These are phyloP conservation scores for Melanotaenia maccullochi DNA, from an alignment of 2,797 vertebrate genomes.

Conservation along the genomic window DNA sequence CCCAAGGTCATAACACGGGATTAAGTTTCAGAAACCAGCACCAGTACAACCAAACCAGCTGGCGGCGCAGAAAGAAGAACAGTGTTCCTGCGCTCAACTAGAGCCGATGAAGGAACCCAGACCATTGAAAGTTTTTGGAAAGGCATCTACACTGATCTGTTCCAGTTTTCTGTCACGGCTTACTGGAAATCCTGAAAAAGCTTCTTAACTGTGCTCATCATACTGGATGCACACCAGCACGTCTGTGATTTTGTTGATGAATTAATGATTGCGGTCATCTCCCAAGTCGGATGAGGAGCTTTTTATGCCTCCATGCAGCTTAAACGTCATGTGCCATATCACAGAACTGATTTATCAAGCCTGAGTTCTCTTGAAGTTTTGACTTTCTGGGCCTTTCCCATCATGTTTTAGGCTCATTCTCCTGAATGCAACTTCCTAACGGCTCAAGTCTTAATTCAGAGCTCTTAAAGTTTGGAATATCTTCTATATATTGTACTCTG, in stretches of 20 bases:
- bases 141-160: background rate
- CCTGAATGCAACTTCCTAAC: constrained; percentile 49
- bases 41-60: constrained; percentile 89
- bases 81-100: constrained; percentile 84
- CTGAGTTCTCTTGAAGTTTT: constrained; percentile 41
- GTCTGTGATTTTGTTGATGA: constrained; percentile 30
- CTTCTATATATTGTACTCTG: constrained; percentile 51
- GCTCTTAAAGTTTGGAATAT: constrained; percentile 54
- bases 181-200: constrained; percentile 5
- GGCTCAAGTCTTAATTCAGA: constrained; percentile 39
- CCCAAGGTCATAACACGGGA: constrained; percentile 70
- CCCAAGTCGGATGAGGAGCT: constrained; percentile 30
- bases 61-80: constrained; percentile 89
- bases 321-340: constrained; percentile 65
- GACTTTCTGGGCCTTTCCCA: constrained; percentile 32
- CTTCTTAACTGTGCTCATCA: constrained; percentile 23
- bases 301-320: constrained; percentile 31
- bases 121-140: constrained; percentile 3
- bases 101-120: constrained; percentile 81
- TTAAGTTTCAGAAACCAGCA: constrained; percentile 85
- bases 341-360: constrained; percentile 40
- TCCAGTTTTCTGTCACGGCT: constrained; percentile 8
- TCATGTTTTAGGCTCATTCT: constrained; percentile 36
- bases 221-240: constrained; percentile 71
- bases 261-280: constrained; percentile 19